phyloP scores from a whole-genome alignment of 2,797 vertebrate species.

The Poeciliopsis gracilis region DNA sequence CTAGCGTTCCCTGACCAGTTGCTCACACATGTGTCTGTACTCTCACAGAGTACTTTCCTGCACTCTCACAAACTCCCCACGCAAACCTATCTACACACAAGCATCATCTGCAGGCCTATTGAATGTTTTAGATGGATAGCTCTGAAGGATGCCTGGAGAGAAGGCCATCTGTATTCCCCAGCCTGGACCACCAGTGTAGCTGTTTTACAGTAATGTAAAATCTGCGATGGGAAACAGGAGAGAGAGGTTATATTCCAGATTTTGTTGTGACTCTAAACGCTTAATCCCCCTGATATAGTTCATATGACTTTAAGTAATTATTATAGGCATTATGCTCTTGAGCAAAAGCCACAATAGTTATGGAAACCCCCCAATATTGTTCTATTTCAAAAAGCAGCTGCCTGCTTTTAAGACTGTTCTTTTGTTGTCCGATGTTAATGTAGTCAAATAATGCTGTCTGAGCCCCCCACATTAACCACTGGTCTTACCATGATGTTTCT shows the following conservation, averaged over 20 bases:
- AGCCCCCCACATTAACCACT: constrained; percentile 12
- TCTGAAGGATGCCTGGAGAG: constrained; percentile 40
- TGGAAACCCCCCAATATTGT: constrained; percentile 42
- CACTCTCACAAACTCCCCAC: constrained; percentile 10
- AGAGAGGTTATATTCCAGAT: constrained; percentile 21
- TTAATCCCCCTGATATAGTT: constrained; percentile 30
- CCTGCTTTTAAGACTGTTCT: constrained; percentile 22
- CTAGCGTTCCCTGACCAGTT: constrained; percentile 50
- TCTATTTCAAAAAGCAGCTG: constrained; percentile 44
- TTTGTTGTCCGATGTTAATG: constrained; percentile 42
- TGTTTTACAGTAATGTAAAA: constrained; percentile 34
- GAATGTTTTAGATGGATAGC: constrained; percentile 55
- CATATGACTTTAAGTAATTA: constrained; percentile 46
- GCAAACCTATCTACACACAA: background rate
- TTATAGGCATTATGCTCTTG: constrained; percentile 34
- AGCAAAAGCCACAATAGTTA: constrained; percentile 35
- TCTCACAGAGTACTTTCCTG: constrained; percentile 34
- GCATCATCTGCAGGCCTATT: constrained; percentile 46
- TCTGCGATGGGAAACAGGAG: constrained; percentile 23
- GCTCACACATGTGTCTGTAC: constrained; percentile 52
- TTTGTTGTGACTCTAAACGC: constrained; percentile 29
- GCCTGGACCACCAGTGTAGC: constrained; percentile 45
- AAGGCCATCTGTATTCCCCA: constrained; percentile 38
- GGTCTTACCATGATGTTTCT: constrained; percentile 40
- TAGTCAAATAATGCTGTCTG: constrained; percentile 40